Evolutionary conservation across 2,797 vertebrate species (phyloP).

Genomic region (Poeciliopsis presidionis): DNA sequence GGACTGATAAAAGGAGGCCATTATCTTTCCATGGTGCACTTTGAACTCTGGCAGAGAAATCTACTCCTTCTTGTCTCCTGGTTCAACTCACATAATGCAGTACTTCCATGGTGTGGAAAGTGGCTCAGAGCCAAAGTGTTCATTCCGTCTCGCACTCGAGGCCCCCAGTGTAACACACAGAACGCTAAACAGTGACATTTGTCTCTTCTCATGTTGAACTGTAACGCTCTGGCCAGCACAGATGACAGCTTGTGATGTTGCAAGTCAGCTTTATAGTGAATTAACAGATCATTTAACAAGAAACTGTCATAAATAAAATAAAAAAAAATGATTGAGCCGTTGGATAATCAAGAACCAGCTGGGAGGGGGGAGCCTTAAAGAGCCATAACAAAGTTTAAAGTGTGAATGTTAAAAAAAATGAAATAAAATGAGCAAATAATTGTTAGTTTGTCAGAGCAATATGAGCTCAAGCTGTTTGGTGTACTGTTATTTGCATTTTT

Average conservation of each 20-base stretch:
- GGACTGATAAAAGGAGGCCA: conserved; percentile 68
- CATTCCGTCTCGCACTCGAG: conserved; percentile 6
- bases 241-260: not conserved
- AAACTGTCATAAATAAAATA: not conserved
- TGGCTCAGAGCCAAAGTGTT: conserved; percentile 41
- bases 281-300: not conserved
- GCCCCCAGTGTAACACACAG: conserved; percentile 16
- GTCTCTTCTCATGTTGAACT: not conserved
- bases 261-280: not conserved
- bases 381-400: not conserved
- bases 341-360: not conserved
- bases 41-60: conserved; percentile 69
- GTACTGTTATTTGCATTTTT: not conserved
- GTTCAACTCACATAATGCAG: conserved; percentile 56
- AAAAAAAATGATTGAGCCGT: not conserved
- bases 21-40: conserved; percentile 64
- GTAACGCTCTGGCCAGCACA: conserved; percentile 26
- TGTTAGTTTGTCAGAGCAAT: not conserved
- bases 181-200: not conserved
- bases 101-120: conserved; percentile 14
- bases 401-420: not conserved
- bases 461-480: not conserved
- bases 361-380: not conserved
- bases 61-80: conserved; percentile 37
- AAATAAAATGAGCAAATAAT: not conserved